Conservation (phyloP, 2,888 invertebrate genomes). For the Sepioteuthis lessoniana region DNA sequence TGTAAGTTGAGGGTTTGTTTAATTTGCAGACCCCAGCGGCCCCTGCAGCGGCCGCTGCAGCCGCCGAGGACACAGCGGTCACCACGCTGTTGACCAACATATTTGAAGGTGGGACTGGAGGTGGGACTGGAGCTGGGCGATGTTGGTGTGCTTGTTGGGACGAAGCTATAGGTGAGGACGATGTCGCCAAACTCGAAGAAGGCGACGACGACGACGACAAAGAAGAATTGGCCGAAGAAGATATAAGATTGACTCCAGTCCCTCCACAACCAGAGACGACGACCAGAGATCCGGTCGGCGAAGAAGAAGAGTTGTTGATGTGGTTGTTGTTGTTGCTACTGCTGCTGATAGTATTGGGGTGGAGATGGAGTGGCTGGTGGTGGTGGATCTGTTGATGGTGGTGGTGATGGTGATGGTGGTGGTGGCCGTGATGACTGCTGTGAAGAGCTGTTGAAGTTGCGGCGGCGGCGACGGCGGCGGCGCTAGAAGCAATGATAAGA, state of each 20-base stretch:
- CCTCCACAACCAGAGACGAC: background rate
- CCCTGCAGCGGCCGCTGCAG: constrained; percentile 52
- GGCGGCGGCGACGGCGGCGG: too few species aligned
- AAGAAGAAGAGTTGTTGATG: background rate
- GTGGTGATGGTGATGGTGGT: constrained; percentile 10
- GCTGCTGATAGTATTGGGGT: background rate
- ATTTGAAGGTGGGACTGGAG: constrained; percentile 10
- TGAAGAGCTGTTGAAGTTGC: background rate
- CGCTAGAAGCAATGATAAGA: background rate
- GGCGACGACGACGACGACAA: background rate
- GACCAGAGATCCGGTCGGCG: background rate
- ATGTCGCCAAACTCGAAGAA: background rate
- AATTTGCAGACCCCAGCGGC: constrained; percentile 61
- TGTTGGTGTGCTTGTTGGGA: background rate
- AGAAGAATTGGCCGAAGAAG: constrained; percentile 16
- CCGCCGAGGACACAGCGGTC: constrained; percentile 37
- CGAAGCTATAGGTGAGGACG: background rate
- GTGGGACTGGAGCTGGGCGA: background rate
- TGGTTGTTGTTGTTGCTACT: background rate
- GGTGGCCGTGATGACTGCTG: constrained; percentile 35
- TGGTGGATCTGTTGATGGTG: background rate
- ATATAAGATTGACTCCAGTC: background rate
- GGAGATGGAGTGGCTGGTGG: background rate
- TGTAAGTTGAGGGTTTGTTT: constrained; percentile 66
- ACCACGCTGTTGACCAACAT: constrained; percentile 46